Conservation (phyloP, 2,113 vertebrate genomes). For the Thomomys bottae region DNA sequence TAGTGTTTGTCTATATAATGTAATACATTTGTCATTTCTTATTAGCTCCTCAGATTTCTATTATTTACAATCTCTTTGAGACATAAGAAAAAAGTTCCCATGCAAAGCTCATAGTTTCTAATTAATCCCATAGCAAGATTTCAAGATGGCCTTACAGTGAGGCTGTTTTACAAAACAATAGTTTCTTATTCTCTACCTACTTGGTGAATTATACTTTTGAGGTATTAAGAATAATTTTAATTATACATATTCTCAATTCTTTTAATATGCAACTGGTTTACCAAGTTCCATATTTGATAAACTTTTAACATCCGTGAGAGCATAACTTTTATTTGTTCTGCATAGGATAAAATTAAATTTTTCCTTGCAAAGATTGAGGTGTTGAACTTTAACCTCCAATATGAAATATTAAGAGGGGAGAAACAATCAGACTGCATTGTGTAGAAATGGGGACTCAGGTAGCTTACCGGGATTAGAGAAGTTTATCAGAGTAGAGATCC, state of each 20-base stretch:
- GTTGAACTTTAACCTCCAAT: background rate
- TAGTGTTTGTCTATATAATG: constrained; percentile 63
- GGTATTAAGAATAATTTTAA: constrained; percentile 38
- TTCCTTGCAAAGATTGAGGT: background rate
- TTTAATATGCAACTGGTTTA: constrained; percentile 48
- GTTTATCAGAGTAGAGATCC: fast-evolving
- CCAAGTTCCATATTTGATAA: constrained; percentile 32
- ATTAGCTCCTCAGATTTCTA: constrained; percentile 75
- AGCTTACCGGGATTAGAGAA: background rate
- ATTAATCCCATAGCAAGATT: constrained; percentile 74
- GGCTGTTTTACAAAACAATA: constrained; percentile 52
- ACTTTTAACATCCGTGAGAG: constrained; percentile 57
- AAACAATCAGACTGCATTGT: background rate
- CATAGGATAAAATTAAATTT: background rate
- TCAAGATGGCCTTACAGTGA: constrained; percentile 44
- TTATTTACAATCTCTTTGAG: constrained; percentile 77
- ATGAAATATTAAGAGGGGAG: background rate
- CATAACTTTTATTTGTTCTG: constrained; percentile 41
- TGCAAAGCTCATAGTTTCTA: constrained; percentile 76
- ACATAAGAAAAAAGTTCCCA: constrained; percentile 69
- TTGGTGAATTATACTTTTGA: constrained; percentile 64
- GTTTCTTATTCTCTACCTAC: constrained; percentile 59
- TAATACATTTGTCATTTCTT: constrained; percentile 77
- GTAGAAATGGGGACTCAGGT: background rate
- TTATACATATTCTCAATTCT: constrained; percentile 15